Percentiles rank a stretch among this genome's conserved stretches.
phyloP scores from a whole-genome alignment of 2,888 invertebrate genomes.

The Galerucella pusilla region DNA sequence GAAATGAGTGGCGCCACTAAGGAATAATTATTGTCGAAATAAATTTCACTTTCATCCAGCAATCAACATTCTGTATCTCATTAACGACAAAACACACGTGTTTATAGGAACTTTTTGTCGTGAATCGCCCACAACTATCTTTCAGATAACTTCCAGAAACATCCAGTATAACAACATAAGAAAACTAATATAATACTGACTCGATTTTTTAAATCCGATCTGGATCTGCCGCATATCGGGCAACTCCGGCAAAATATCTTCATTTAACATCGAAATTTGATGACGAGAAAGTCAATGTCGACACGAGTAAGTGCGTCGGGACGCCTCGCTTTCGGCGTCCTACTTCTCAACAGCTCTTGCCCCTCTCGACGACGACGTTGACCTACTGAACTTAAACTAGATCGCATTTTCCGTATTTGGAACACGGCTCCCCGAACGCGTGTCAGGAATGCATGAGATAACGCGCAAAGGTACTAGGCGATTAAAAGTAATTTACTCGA shows the following conservation, averaged over 20 bases:
- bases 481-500: neutral
- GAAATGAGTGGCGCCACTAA: no score
- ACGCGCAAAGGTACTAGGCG: neutral
- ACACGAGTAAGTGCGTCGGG: slow-evolving; percentile 52
- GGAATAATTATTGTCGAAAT: no score
- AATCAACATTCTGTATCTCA: no score
- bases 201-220: neutral
- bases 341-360: slow-evolving; percentile 41
- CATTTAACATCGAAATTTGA: slow-evolving; percentile 5
- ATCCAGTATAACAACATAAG: neutral
- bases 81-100: no score
- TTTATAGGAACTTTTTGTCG: neutral
- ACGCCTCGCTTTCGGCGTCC: slow-evolving; percentile 48
- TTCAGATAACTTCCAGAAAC: no score
- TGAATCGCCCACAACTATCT: no score
- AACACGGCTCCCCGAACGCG: slow-evolving; percentile 10
- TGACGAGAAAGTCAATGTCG: slow-evolving; percentile 54
- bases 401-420: slow-evolving; percentile 35
- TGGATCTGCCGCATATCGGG: neutral
- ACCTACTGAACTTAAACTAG: slow-evolving; percentile 56
- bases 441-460: slow-evolving; percentile 6
- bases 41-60: no score
- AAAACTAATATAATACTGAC: neutral
- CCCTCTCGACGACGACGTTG: slow-evolving; percentile 45
- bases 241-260: slow-evolving; percentile 1